phyloP scores from a whole-genome alignment of 2,113 vertebrate genomes.

The Corythornis cristatus region DNA sequence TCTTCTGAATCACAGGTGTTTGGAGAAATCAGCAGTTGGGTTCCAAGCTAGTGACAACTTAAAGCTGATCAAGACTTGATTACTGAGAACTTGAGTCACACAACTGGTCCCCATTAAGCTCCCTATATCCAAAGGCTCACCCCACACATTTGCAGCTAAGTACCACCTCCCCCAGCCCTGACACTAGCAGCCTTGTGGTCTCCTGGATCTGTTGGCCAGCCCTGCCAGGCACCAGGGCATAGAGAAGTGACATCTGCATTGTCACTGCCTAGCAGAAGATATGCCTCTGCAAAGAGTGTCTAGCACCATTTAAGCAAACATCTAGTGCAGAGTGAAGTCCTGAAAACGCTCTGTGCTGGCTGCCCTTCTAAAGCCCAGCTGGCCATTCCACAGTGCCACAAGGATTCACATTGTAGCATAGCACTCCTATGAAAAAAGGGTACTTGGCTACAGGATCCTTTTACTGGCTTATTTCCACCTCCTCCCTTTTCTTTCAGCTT shows the following conservation, averaged over 20 bases:
- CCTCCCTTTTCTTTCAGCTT: neutral
- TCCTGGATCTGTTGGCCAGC: neutral
- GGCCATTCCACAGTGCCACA: neutral
- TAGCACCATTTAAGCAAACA: accelerated
- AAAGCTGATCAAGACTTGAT: neutral
- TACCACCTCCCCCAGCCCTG: accelerated
- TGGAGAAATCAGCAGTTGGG: neutral
- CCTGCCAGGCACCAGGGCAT: accelerated
- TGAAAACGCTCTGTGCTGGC: neutral
- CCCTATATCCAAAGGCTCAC: neutral
- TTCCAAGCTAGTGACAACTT: neutral
- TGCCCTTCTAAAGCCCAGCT: neutral
- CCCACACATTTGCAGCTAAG: accelerated
- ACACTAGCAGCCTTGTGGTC: neutral
- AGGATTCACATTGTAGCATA: neutral
- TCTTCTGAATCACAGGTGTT: neutral
- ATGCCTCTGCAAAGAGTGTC: neutral
- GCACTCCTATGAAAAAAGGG: neutral
- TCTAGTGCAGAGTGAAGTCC: neutral
- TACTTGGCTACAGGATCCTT: neutral
- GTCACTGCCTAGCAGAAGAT: neutral
- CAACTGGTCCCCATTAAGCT: accelerated
- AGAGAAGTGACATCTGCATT: accelerated
- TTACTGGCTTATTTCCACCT: neutral
- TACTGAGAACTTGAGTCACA: neutral